phyloP scores from a whole-genome alignment of 2,113 vertebrate genomes.

The Nothoprocta pentlandii region DNA sequence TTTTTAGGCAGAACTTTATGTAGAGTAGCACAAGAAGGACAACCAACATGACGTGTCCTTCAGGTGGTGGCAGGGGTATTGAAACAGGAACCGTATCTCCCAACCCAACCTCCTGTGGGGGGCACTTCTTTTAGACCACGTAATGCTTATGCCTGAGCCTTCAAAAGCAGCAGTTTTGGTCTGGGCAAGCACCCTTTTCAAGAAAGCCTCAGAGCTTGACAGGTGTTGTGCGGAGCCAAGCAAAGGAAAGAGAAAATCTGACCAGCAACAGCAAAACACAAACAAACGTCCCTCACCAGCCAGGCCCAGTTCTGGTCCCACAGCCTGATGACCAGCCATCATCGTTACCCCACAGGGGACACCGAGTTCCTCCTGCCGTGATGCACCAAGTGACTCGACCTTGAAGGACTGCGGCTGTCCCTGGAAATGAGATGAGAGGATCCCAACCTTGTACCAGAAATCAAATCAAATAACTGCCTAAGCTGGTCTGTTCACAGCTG shows the following conservation, averaged over 20 bases:
- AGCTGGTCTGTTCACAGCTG: neutral
- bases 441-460: neutral
- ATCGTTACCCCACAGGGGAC: neutral
- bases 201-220: neutral
- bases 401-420: neutral
- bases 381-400: neutral
- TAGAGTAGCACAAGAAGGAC: neutral
- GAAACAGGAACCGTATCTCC: neutral
- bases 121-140: neutral
- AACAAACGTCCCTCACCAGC: neutral
- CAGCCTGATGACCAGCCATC: accelerated
- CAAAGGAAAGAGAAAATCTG: neutral
- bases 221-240: neutral
- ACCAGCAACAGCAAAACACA: neutral
- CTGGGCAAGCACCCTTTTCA: neutral
- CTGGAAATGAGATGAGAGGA: neutral
- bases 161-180: neutral
- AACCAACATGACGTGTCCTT: neutral
- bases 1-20: neutral
- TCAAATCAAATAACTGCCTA: neutral
- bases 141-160: neutral
- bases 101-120: neutral
- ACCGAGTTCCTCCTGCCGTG: neutral
- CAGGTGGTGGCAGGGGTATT: neutral
- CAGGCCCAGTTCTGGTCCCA: neutral